These are phyloP conservation scores for Epinephelus malabaricus DNA, from an alignment of 2,797 vertebrate genomes.

Conservation along the genomic window DNA sequence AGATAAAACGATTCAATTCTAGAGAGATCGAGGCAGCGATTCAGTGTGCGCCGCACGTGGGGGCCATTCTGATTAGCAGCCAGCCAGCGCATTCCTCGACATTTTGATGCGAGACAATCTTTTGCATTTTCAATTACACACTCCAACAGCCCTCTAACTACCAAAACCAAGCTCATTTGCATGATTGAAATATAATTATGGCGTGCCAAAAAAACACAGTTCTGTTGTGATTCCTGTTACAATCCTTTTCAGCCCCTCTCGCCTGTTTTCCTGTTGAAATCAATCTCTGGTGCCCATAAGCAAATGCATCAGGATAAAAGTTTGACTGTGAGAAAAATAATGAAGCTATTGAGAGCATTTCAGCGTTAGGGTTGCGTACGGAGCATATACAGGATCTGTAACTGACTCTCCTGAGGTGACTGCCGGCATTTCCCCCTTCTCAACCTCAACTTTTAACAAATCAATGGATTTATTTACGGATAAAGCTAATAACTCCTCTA, in stretches of 20 bases:
- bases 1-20: conserved; percentile 88
- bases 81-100: conserved; percentile 80
- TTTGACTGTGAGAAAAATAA: conserved; percentile 46
- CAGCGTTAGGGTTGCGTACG: background rate
- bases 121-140: conserved; percentile 90
- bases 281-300: conserved; percentile 52
- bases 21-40: conserved; percentile 81
- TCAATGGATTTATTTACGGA: background rate
- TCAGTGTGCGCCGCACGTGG: conserved; percentile 69
- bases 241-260: conserved; percentile 65
- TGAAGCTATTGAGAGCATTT: conserved; percentile 26
- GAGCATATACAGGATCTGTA: background rate
- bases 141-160: conserved; percentile 88
- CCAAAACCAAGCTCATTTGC: conserved; percentile 87
- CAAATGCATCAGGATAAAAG: conserved; percentile 55
- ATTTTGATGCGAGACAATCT: conserved; percentile 87
- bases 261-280: conserved; percentile 59
- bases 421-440: background rate
- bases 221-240: conserved; percentile 80
- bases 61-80: conserved; percentile 84
- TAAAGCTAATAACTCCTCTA: background rate
- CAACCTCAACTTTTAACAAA: background rate
- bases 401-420: background rate
- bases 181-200: conserved; percentile 90
- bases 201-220: conserved; percentile 78